Percentiles rank a stretch among this genome's conserved stretches.
These are phyloP conservation scores for roundworm (Caenorhabditis elegans) DNA, from an alignment of 1,140 invertebrate species.

Conservation along the genomic window WBcel235 BX284604.4:15378501-15379000, in stretches of 20 bases:
- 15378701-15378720: neutral
- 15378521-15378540: no score
- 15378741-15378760: neutral
- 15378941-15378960: neutral
- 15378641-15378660: neutral
- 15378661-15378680: neutral
- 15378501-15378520: no score
- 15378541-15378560: no score
- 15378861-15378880: neutral
- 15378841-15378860: neutral
- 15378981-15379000: neutral
- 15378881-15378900: neutral
- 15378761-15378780: neutral
- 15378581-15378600: neutral
- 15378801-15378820: constrained; percentile 5
- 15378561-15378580: no score
- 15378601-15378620: neutral
- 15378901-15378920: neutral
- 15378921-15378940: neutral
- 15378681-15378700: neutral
- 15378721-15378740: neutral
- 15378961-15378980: neutral
- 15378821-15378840: neutral
- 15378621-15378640: neutral
- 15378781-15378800: neutral